Evolutionary conservation across 2,113 vertebrate species (phyloP).

Genomic region (Mus spicilegus): DNA sequence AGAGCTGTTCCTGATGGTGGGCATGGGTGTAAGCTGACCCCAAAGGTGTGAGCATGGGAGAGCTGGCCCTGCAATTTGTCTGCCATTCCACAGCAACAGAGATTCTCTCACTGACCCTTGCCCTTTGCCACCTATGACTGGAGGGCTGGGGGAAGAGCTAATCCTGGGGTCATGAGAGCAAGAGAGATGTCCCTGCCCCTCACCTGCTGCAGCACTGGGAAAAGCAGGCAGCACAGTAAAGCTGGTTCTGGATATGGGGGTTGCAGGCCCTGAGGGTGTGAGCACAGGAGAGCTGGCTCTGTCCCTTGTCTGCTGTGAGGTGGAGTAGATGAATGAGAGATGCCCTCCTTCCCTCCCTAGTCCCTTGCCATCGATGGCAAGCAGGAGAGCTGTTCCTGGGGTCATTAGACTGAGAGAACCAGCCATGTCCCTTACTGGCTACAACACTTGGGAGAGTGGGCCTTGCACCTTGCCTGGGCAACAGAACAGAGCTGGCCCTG

Average conservation of each 20-base stretch:
- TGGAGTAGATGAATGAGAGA: background rate
- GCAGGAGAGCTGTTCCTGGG: background rate
- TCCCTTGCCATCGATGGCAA: background rate
- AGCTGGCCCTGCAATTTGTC: background rate
- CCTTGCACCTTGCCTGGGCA: background rate
- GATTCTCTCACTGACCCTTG: background rate
- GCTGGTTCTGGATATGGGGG: background rate
- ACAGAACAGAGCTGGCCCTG: background rate
- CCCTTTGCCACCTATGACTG: background rate
- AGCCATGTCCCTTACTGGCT: background rate
- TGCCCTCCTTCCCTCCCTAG: background rate
- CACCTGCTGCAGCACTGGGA: background rate
- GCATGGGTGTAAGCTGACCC: fast-evolving
- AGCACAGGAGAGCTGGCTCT: background rate
- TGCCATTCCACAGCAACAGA: background rate
- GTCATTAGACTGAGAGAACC: background rate
- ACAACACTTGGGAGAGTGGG: background rate
- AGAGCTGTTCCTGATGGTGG: background rate
- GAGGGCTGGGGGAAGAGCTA: background rate
- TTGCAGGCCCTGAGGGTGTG: background rate
- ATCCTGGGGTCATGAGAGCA: background rate
- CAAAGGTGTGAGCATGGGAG: background rate
- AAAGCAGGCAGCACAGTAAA: background rate
- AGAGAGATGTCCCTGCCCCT: background rate
- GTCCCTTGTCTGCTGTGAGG: background rate